These are phyloP conservation scores for Parotia lawesii DNA, from an alignment of 2,113 vertebrate species.

Conservation along the genomic window DNA sequence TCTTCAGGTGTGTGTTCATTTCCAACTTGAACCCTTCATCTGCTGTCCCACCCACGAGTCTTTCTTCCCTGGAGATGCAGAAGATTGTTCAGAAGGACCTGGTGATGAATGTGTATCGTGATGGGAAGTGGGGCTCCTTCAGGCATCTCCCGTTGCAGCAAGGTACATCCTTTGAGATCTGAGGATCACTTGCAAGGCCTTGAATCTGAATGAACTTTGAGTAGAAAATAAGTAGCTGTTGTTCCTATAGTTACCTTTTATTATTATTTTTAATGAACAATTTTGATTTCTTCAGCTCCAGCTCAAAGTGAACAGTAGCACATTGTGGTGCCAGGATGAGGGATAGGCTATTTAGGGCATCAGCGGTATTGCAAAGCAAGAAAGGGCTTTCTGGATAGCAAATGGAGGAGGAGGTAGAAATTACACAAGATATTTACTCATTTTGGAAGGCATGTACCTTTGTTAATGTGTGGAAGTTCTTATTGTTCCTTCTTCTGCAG, in stretches of 20 bases:
- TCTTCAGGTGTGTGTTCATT: slow-evolving; percentile 84
- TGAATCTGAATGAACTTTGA: neutral
- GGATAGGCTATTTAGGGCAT: neutral
- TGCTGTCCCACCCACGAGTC: slow-evolving; percentile 54
- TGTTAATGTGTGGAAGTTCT: neutral
- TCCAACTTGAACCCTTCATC: slow-evolving; percentile 79
- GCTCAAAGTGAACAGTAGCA: neutral
- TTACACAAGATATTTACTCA: neutral
- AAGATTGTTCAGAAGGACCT: slow-evolving; percentile 76
- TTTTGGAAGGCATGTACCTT: neutral
- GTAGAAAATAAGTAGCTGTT: neutral
- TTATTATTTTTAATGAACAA: neutral
- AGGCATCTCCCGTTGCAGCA: slow-evolving; percentile 80
- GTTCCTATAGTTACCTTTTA: neutral
- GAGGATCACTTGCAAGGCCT: neutral
- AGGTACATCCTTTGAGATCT: slow-evolving; percentile 68
- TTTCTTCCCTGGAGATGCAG: slow-evolving; percentile 71
- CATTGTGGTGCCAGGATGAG: neutral
- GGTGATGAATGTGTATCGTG: slow-evolving; percentile 88
- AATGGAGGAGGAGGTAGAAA: neutral
- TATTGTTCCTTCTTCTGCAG: slow-evolving; percentile 57
- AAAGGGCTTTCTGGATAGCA: neutral
- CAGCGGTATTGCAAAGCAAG: neutral
- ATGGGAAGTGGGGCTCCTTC: slow-evolving; percentile 89
- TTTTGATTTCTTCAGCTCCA: neutral